Evolutionary conservation across 2,797 vertebrate species (phyloP), one percentile per base, ranked within the genome.

Genomic region (Linurgus olivaceus): DNA sequence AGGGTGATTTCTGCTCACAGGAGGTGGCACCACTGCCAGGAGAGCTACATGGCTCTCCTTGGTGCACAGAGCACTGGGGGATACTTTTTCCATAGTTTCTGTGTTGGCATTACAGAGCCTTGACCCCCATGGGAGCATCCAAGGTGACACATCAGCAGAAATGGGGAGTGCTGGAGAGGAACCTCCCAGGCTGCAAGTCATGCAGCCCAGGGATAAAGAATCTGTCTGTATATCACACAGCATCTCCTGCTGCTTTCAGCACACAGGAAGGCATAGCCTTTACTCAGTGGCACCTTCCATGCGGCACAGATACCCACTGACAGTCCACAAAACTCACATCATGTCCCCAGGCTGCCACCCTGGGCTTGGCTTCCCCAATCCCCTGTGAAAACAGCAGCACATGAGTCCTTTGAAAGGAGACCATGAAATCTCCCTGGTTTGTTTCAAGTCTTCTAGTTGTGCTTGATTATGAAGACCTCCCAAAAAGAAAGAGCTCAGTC

Each of bases 321-420:
- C 42, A 75, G 24, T 15, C 37, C 74, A 55, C 37, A 48, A 21
- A 78, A 26, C 28, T n/a, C 11, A 8, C 13, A 31, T 13, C 0
- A 1, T 2, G 13, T 78, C 26, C 61, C 19, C 50, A 71, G 52
- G 6, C 48, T 77, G 51, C 29, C 42, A 14, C 13, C 12, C 20
- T 17, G 20, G 14, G 6, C 19, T 77, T 4, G 8, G 37, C 20
- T 72, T 57, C 37, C 31, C 12, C 0, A 2, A 0, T 8, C 89
- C 66, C 7, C 29, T 17, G 2, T 5, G 4, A 57, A 63, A 50
- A 28, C 11, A 26, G 10, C 24, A 51, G 59, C 23, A 63, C 10
- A 18, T 0, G 2, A 78, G 37, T 51, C 20, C 37, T 25, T 68
- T 57, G 75, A 79, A 90, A 90, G n/a, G 17, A 67, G 16, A 73